Evolutionary conservation across 2,888 invertebrate species (phyloP).

Genomic region (Tinea pellionella): DNA sequence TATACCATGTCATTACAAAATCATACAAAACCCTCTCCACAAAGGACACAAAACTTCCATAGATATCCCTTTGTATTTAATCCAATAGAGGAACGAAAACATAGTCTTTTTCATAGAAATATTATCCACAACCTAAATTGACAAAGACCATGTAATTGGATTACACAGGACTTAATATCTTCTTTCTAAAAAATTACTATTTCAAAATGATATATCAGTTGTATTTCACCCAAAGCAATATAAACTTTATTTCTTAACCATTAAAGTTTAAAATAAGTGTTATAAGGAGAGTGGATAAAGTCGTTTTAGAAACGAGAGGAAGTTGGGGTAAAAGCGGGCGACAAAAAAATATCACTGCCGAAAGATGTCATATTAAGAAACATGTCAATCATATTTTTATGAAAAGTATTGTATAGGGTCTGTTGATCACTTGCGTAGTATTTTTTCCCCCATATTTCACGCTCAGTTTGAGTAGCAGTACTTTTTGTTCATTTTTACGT

Average conservation of each 20-base stretch:
- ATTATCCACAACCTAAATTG: conserved; percentile 65
- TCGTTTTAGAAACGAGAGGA: background rate
- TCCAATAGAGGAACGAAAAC: conserved; percentile 42
- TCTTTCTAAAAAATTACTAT: conserved; percentile 28
- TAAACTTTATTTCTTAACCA: background rate
- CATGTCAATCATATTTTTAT: conserved; percentile 70
- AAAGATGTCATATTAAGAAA: conserved; percentile 69
- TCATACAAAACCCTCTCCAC: conserved; percentile 26
- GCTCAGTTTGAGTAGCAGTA: conserved; percentile 48
- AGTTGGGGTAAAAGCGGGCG: conserved; percentile 37
- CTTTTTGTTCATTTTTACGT: conserved; percentile 30
- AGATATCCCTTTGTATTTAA: conserved; percentile 52
- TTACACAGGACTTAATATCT: conserved; percentile 64
- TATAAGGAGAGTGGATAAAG: background rate
- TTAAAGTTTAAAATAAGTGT: background rate
- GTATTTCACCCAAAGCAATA: background rate
- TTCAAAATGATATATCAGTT: background rate
- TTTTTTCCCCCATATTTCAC: conserved; percentile 58
- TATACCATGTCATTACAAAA: conserved; percentile 36
- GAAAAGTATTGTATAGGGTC: conserved; percentile 48
- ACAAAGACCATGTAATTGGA: conserved; percentile 66
- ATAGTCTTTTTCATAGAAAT: conserved; percentile 56
- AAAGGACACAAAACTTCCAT: conserved; percentile 45
- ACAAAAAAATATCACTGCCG: conserved; percentile 69
- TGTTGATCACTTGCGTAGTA: conserved; percentile 61